Evolutionary conservation across 2,888 invertebrate species (phyloP), one percentile per base, ranked within the genome.

Genomic region (Ceraclea dissimilis): DNA sequence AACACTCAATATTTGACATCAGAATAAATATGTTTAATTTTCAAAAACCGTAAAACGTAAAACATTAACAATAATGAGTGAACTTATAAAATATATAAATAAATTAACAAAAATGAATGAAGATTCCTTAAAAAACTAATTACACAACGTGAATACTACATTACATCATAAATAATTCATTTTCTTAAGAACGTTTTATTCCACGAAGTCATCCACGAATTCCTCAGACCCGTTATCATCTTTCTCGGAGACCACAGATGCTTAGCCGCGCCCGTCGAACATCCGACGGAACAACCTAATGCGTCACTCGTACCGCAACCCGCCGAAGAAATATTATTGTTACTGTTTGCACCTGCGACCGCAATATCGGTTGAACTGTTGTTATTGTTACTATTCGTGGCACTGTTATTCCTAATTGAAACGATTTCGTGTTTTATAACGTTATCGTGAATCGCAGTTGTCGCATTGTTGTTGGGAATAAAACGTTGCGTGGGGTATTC

Each of bases 111-210:
- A 6, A 4, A 26, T 26, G 10, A 26, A 26, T 26, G 26, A 26
- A n/a, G n/a, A 26, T 26, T 26, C 10, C 26, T 26, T 26, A 26
- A 26, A n/a, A 4, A 26, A 6, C 26, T 26, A 26, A 10, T 26
- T 26, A 26, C 26, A 26, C 26, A 26, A 49, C 8, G 20, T 2
- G 16, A 49, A 1, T 10, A 4, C 13, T 26, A 49, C 2, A 26
- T 22, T 26, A 49, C 20, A 2, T n/a, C n/a, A n/a, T 22, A 49
- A 22, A 2, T n/a, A 8, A 2, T 26, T 46, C 51, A 56, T 31
- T 56, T 56, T 26, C 19, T 56, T 13, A 34, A 51, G 19, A 55
- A 46, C 16, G 19, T 39, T 17, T 48, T 51, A 17, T 21, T 51
- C 55, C 33, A 20, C 21, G 46, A 17, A 18, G 50, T 18, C n/a